Evolutionary conservation across 2,888 invertebrate genomes (phyloP).

Genomic region (Subacronicta megacephala): DNA sequence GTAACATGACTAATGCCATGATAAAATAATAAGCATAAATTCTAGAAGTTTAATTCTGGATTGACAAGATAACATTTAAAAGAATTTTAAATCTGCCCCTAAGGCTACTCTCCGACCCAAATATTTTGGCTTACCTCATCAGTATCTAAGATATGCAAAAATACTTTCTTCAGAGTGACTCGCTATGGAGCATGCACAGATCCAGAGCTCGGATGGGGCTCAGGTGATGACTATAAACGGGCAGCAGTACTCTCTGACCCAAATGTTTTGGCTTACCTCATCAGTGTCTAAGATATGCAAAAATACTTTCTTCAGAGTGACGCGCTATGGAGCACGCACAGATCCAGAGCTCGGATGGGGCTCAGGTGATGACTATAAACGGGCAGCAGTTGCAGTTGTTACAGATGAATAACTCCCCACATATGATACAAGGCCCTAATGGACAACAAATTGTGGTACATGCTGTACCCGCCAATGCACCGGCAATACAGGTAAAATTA

Average conservation of each 20-base stretch:
- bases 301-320: slow-evolving; percentile 46
- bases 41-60: too few species aligned
- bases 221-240: slow-evolving; percentile 91
- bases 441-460: slow-evolving; percentile 93
- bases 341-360: slow-evolving; percentile 89
- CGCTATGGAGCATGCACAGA: slow-evolving; percentile 90
- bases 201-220: slow-evolving; percentile 90
- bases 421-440: slow-evolving; percentile 91
- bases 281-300: too few species aligned
- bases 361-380: slow-evolving; percentile 91
- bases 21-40: too few species aligned
- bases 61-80: too few species aligned
- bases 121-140: too few species aligned
- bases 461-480: slow-evolving; percentile 90
- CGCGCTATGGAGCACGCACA: slow-evolving; percentile 90
- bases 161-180: slow-evolving; percentile 47
- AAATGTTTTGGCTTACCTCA: too few species aligned
- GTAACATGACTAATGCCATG: too few species aligned
- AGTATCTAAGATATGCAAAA: too few species aligned
- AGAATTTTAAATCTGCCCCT: too few species aligned
- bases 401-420: slow-evolving; percentile 86
- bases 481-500: slow-evolving; percentile 89
- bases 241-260: too few species aligned
- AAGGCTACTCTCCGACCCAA: too few species aligned
- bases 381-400: slow-evolving; percentile 91